Conservation (phyloP, 1,140 invertebrate genomes). For the Globodera ellingtonae region DNA sequence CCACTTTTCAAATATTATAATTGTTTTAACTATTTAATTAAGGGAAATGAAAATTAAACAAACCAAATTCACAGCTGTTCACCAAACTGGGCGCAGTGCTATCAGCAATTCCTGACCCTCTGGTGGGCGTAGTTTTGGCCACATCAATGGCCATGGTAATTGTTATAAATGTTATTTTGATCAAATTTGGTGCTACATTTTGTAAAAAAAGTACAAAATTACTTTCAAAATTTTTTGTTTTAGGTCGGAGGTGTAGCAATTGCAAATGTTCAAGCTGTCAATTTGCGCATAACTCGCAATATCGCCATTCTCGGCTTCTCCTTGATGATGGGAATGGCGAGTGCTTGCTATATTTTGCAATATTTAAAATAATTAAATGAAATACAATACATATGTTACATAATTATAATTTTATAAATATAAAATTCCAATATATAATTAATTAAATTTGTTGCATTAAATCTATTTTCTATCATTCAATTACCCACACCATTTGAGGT, state of each 20-base stretch:
- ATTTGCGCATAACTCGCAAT: slow-evolving; percentile 66
- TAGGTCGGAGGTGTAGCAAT: slow-evolving; percentile 64
- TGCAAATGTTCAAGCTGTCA: slow-evolving; percentile 60
- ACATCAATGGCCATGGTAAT: slow-evolving; percentile 66
- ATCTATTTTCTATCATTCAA: no score
- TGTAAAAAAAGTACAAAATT: no score
- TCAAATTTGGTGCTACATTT: no score
- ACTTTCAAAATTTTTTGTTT: slow-evolving; percentile 29
- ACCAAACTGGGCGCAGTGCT: slow-evolving; percentile 60
- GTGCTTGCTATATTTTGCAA: not conserved
- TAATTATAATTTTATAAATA: no score
- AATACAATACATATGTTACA: no score
- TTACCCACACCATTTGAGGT: slow-evolving; percentile 26
- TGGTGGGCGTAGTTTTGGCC: slow-evolving; percentile 62
- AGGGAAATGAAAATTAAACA: no score
- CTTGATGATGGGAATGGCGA: slow-evolving; percentile 65
- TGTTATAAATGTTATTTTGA: not conserved
- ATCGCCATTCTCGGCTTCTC: slow-evolving; percentile 67
- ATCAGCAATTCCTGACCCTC: slow-evolving; percentile 62
- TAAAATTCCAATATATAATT: no score
- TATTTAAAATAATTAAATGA: no score
- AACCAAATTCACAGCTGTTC: not conserved
- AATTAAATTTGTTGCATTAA: no score
- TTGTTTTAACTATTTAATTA: no score
- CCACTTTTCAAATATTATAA: no score